Evolutionary conservation across 2,888 invertebrate species (phyloP), one percentile per base, ranked within the genome.

Genomic region (Dermolepida albohirtum): DNA sequence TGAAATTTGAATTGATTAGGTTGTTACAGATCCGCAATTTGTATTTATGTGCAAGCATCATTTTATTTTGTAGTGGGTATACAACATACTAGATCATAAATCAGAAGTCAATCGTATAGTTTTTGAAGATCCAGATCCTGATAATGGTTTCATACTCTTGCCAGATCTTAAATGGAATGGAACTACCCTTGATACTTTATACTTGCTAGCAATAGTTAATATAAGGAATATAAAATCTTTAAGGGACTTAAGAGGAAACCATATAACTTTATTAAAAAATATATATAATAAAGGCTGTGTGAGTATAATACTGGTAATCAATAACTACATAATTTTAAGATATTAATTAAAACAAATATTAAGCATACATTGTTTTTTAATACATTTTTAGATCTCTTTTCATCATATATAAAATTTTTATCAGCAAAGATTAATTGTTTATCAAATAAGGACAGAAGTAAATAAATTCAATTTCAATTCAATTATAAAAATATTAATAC

Each of bases 101-200:
- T 90, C 92, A 52, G 99, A 99, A 85, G 85, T 87, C 1, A 97
- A 98, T 22, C 88, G 95, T 71, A 91, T 99, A 54, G 86, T 97
- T 5, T 92, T 89, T 80, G 93, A 95, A 81, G 94, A 96, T 81
- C 76, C 87, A 5, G 90, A 95, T 79, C 89, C 92, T 1, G 87
- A 88, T 50, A 89, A 84, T 71, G 97, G 98, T 0, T 98, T 98
- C 80, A 85, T 98, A 11, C 83, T 99, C 11, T 78, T 97, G 0
- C 97, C 96, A 0, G 99, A 99, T 84, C 85, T 98, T 66, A 99
- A 99, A 83, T 99, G 99, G 98, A 94, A 97, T 83, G 94, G 95
- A 11, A 82, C 88, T 50, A 85, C 85, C 69, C 73, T 89, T 14
- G 93, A 94, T 77, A 92, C 92, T 0, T 83, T 99, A 11, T 96